Percentiles rank a stretch among this genome's conserved stretches.
Conservation (phyloP, 2,113 vertebrate genomes). For the Scomber colias region DNA sequence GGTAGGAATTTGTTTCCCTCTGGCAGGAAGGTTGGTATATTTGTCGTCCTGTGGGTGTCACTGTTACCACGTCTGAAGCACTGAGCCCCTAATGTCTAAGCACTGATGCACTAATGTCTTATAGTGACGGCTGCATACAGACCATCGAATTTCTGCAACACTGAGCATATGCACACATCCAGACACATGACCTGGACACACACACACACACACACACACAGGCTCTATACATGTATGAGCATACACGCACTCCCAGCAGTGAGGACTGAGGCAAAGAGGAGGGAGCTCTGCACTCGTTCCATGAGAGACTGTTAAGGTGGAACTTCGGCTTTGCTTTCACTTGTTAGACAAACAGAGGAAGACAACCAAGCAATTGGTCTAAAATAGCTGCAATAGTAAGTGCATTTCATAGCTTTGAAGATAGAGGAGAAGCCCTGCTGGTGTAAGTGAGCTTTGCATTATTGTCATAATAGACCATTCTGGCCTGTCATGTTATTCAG, state of each 20-base stretch:
- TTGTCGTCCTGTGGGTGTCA: constrained; percentile 83
- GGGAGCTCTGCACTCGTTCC: constrained; percentile 10
- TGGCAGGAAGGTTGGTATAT: constrained; percentile 33
- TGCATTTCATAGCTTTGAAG: constrained; percentile 46
- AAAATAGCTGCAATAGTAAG: constrained; percentile 58
- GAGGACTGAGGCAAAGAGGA: constrained; percentile 31
- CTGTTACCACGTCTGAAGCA: constrained; percentile 79
- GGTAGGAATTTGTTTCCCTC: constrained; percentile 55
- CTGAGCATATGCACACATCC: constrained; percentile 51
- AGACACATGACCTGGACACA: background rate
- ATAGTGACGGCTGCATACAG: constrained; percentile 64
- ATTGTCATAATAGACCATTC: constrained; percentile 42
- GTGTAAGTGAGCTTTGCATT: constrained; percentile 42
- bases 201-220: background rate
- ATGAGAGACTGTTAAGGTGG: constrained; percentile 13
- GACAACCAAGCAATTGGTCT: constrained; percentile 55
- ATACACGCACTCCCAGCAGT: constrained; percentile 17
- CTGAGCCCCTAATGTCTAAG: constrained; percentile 44
- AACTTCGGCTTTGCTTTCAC: constrained; percentile 47
- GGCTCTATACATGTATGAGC: constrained; percentile 21
- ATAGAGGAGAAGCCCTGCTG: constrained; percentile 42
- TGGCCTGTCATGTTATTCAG: constrained; percentile 23
- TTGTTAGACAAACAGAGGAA: constrained; percentile 47
- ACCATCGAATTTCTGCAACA: constrained; percentile 70
- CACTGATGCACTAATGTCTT: constrained; percentile 68